phyloP scores from a whole-genome alignment of 2,113 vertebrate species.

The Podilymbus podiceps region DNA sequence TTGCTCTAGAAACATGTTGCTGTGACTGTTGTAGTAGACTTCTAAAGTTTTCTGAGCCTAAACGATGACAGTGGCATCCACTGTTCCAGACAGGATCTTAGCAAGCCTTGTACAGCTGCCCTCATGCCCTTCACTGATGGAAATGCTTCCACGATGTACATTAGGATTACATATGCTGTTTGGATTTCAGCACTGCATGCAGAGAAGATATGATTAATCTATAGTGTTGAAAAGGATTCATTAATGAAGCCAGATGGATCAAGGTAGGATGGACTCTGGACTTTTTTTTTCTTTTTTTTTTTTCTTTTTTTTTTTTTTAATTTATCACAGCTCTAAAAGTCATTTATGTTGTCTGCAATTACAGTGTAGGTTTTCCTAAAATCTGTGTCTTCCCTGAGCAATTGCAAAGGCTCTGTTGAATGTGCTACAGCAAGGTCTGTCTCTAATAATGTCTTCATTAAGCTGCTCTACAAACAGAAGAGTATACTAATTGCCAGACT shows the following conservation, averaged over 20 bases:
- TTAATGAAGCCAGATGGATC: background rate
- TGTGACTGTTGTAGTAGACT: background rate
- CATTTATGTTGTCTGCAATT: background rate
- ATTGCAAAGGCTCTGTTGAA: background rate
- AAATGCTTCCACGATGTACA: background rate
- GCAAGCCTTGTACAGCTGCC: background rate
- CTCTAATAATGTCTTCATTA: constrained; percentile 50
- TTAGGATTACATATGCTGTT: background rate
- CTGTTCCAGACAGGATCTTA: background rate
- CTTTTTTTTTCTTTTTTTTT: too few relatives aligned
- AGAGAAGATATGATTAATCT: background rate
- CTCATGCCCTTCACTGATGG: background rate
- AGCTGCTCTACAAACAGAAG: constrained; percentile 7
- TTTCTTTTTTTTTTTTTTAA: background rate
- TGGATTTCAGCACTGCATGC: background rate
- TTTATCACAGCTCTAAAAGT: background rate
- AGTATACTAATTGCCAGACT: constrained; percentile 22
- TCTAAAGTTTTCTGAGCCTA: background rate
- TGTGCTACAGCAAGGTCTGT: background rate
- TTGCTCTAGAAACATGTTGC: background rate
- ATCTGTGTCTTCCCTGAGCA: background rate
- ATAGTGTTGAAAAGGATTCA: background rate
- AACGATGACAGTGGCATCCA: background rate
- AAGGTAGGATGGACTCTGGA: background rate
- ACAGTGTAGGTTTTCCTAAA: background rate